phyloP scores from a whole-genome alignment of 53 echinoderm and acorn worm species.

The Luidia sarsii region DNA sequence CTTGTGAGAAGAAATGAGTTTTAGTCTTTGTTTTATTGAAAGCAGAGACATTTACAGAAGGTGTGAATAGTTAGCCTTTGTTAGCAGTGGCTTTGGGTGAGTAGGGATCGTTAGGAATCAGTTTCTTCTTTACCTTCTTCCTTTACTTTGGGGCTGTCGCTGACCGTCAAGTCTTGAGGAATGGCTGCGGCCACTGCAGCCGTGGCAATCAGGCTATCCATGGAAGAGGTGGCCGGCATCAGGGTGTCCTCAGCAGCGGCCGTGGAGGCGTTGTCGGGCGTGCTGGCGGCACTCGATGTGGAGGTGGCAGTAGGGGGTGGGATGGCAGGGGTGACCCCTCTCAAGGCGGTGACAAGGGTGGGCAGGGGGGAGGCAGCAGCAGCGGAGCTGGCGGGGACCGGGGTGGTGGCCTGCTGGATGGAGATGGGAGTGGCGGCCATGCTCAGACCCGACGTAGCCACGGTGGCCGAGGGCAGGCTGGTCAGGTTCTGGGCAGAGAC shows the following conservation, averaged over 20 bases:
- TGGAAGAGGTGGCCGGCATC: conserved; percentile 47
- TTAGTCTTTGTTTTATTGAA: neutral
- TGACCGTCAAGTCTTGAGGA: conserved; percentile 25
- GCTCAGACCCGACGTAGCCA: conserved; percentile 4
- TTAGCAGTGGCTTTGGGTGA: conserved; percentile 10
- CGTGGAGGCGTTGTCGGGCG: neutral
- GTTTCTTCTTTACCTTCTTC: conserved; percentile 51
- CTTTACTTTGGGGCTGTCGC: conserved; percentile 19
- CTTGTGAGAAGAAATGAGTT: too few species aligned
- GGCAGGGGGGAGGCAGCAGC: conserved; percentile 1
- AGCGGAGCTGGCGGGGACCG: too few species aligned
- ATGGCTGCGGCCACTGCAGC: conserved; percentile 51
- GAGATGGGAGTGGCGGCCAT: conserved; percentile 41
- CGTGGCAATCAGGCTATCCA: conserved; percentile 39
- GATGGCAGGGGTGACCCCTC: conserved; percentile 24
- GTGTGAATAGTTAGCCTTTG: too few species aligned
- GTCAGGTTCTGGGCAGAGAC: conserved; percentile 18
- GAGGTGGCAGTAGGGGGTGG: conserved; percentile 7
- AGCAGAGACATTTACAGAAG: neutral
- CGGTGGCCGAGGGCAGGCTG: conserved; percentile 14
- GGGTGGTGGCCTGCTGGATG: conserved; percentile 1
- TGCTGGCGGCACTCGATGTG: neutral
- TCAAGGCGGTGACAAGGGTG: conserved; percentile 4
- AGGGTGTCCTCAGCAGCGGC: conserved; percentile 1
- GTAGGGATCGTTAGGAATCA: conserved; percentile 38